Evolutionary conservation across 2,797 vertebrate genomes (phyloP).

Genomic region (Sarcophilus harrisii): DNA sequence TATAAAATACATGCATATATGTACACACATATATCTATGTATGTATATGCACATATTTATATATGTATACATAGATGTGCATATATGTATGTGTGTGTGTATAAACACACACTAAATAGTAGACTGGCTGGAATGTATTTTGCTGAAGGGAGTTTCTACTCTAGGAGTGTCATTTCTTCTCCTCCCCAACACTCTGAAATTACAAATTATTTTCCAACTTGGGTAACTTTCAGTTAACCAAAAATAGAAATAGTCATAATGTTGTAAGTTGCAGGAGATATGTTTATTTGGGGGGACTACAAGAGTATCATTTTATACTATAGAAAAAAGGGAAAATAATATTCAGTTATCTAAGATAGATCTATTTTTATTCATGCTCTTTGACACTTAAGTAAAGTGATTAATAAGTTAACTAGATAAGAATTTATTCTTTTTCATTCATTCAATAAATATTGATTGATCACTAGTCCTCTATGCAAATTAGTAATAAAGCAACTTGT

Average conservation of each 20-base stretch:
- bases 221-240: not conserved
- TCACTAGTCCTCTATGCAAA: not conserved
- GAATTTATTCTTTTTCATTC: not conserved
- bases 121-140: not conserved
- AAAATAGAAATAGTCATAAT: not conserved
- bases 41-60: too few species aligned
- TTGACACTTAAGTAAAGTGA: slow-evolving; percentile 24
- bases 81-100: too few species aligned
- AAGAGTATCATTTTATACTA: not conserved
- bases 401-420: not conserved
- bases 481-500: not conserved
- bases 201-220: not conserved
- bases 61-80: too few species aligned
- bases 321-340: not conserved
- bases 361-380: not conserved
- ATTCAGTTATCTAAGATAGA: not conserved
- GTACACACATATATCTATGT: too few species aligned
- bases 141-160: not conserved
- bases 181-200: not conserved
- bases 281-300: not conserved
- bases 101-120: not conserved
- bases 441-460: not conserved
- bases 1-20: too few species aligned
- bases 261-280: not conserved
- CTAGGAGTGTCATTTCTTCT: not conserved